Base-by-base conservation (phyloP, 30 jellyfish, hydroid and myxozoan genomes). In the Hydractinia echinata region DNA sequence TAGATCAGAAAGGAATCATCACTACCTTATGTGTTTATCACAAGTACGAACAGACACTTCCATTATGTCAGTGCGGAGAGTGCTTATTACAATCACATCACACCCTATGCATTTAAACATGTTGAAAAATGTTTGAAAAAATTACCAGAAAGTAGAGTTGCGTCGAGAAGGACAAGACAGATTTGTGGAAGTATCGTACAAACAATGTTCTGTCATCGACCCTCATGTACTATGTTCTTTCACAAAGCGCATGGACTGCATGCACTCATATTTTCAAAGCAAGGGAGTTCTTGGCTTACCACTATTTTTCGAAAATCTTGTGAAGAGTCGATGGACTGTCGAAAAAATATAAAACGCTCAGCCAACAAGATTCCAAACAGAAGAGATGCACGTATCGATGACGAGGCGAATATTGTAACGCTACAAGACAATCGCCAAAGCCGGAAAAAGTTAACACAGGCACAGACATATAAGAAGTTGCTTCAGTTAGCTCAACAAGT, bases 31-130 rank as follows among this genome's bases (percentile, higher is more conserved):
- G n/a, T n/a, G n/a, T n/a, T n/a, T n/a, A n/a, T n/a, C n/a, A n/a
- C n/a, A n/a, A n/a, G n/a, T n/a, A n/a, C n/a, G n/a, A n/a, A n/a
- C n/a, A n/a, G n/a, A n/a, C n/a, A n/a, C n/a, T n/a, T n/a, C n/a
- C n/a, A n/a, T n/a, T n/a, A 9, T 56, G 10, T n/a, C 68, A 56
- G n/a, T 56, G 68, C 68, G n/a, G 68, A 56, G n/a, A 10, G 68
- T 56, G 68, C 68, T 56, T 56, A 56, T n/a, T 56, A n/a, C 68
- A n/a, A 56, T n/a, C n/a, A 9, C n/a, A 56, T 56, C n/a, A 56
- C 68, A 56, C 68, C 68, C n/a, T 56, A 56, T 56, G 68, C 68
- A n/a, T 56, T 56, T n/a, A 56, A 56, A 56, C n/a, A n/a, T n/a
- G n/a, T n/a, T n/a, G n/a, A n/a, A n/a, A n/a, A 56, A n/a, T n/a